Evolutionary conservation across 2,113 vertebrate species (phyloP).

Genomic region (Lepisosteus oculatus): DNA sequence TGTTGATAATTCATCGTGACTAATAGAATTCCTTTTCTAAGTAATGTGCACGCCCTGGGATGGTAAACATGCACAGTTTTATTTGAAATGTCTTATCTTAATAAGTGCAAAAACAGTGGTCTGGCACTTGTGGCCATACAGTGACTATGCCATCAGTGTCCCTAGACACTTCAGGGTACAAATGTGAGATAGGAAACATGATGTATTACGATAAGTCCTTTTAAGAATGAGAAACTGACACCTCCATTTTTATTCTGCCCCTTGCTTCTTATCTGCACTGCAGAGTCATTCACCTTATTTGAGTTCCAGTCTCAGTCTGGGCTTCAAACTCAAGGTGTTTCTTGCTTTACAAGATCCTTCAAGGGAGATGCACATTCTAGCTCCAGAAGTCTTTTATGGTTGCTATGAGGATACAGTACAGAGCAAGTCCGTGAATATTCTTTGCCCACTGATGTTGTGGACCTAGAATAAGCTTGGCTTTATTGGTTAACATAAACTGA

Average conservation of each 20-base stretch:
- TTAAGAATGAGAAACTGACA: not conserved
- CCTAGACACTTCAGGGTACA: not conserved
- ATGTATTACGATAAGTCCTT: not conserved
- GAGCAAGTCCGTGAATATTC: too few species aligned
- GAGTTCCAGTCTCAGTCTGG: not conserved
- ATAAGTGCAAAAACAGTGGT: not conserved
- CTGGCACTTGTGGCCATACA: not conserved
- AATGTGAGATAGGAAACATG: not conserved
- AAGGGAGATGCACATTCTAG: too few species aligned
- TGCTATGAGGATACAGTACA: too few species aligned
- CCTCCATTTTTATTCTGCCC: not conserved
- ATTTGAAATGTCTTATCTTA: not conserved
- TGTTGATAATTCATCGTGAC: too few species aligned
- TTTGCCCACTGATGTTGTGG: too few species aligned
- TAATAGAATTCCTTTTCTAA: too few species aligned
- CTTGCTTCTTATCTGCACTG: not conserved
- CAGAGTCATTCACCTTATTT: not conserved
- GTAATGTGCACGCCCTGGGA: too few species aligned
- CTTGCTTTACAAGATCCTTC: not conserved
- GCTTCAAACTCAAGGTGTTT: not conserved
- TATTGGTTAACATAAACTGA: too few species aligned
- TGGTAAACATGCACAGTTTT: not conserved
- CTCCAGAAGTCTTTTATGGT: too few species aligned
- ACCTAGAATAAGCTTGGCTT: too few species aligned
- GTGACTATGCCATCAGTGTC: not conserved